Conservation (phyloP, 2,888 invertebrate genomes). For the Plebejus melissa region DNA sequence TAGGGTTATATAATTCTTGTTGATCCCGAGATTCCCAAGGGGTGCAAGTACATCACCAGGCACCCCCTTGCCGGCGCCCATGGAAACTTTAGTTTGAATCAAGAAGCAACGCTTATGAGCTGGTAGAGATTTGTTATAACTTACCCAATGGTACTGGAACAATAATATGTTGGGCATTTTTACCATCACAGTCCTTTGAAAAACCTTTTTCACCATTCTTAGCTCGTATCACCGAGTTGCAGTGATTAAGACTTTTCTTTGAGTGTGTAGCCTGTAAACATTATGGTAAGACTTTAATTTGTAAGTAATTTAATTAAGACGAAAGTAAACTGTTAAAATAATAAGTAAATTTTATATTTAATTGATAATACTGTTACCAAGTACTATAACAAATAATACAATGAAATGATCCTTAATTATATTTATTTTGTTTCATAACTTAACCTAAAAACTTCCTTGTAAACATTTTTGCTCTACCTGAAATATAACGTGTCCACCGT, state of each 20-base stretch:
- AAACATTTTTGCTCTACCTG: slow-evolving; percentile 45
- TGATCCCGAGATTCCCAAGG: too few species aligned
- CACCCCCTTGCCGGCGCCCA: too few species aligned
- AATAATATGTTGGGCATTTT: slow-evolving; percentile 84
- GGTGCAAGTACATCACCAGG: too few species aligned
- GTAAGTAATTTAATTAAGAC: background rate
- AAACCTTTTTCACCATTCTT: slow-evolving; percentile 85
- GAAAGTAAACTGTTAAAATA: background rate
- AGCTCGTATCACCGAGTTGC: slow-evolving; percentile 79
- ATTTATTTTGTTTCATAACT: background rate
- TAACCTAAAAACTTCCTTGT: background rate
- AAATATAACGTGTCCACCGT: slow-evolving; percentile 96
- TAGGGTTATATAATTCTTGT: too few species aligned
- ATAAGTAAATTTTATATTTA: background rate
- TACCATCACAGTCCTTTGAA: slow-evolving; percentile 89
- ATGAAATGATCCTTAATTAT: background rate
- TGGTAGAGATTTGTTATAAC: background rate
- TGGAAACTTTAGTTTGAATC: too few species aligned
- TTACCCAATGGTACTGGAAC: slow-evolving; percentile 90
- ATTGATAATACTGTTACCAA: background rate
- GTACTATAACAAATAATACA: background rate
- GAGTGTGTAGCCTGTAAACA: slow-evolving; percentile 77
- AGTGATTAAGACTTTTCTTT: slow-evolving; percentile 84
- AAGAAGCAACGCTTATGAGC: too few species aligned
- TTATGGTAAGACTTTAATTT: background rate